Evolutionary conservation across 2,113 vertebrate genomes (phyloP).

Genomic region (Xiphophorus hellerii): DNA sequence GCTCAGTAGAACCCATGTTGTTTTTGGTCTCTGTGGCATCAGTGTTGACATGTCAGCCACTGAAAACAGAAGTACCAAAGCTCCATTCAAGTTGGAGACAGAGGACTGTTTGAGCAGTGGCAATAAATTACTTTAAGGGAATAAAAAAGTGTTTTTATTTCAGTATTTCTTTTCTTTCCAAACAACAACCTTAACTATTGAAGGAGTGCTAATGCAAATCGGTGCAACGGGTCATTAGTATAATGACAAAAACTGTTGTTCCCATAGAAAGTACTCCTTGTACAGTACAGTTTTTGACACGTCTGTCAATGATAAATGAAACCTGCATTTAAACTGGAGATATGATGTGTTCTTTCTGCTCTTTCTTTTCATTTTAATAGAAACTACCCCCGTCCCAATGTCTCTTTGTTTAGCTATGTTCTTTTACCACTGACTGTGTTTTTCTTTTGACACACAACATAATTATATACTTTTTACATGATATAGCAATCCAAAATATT

Average conservation of each 20-base stretch:
- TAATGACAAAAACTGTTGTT: neutral
- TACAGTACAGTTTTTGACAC: neutral
- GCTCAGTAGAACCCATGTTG: conserved; percentile 5
- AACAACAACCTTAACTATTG: neutral
- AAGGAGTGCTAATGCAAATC: neutral
- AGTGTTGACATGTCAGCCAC: conserved; percentile 36
- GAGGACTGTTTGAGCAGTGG: neutral
- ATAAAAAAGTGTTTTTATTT: neutral
- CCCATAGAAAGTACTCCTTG: neutral
- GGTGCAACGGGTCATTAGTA: neutral
- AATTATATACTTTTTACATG: neutral
- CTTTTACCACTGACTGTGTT: neutral
- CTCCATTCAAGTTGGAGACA: neutral
- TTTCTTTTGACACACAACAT: neutral
- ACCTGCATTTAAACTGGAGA: neutral
- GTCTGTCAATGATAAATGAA: neutral
- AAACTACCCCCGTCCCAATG: neutral
- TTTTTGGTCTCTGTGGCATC: conserved; percentile 29
- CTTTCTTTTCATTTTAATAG: neutral
- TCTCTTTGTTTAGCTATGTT: neutral
- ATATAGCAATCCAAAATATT: neutral
- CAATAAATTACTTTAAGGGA: neutral
- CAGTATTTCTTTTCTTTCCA: neutral
- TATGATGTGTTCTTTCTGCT: neutral
- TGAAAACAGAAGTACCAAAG: conserved; percentile 27